Evolutionary conservation across 2,113 vertebrate genomes (phyloP), one percentile per base, ranked within the genome.

Genomic region (Atherinomorus stipes): DNA sequence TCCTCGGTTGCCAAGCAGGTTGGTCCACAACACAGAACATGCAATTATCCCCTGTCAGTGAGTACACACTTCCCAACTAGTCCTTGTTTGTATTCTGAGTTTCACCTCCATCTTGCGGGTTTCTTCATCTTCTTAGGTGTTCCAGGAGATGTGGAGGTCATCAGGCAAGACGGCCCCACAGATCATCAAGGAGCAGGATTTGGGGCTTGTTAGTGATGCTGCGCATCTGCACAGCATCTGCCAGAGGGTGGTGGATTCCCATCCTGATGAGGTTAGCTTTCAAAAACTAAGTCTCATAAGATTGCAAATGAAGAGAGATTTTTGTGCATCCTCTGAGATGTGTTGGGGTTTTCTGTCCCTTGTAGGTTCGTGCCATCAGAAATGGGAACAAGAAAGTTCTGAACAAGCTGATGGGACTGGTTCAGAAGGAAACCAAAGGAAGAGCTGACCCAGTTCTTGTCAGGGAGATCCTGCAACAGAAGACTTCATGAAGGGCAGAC

Each of bases 341-440:
- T 25, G 13, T 37, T 7, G 28, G 10, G 26, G 16, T 54, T 50
- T 49, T 37, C 25, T 34, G 21, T 53, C 64, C 4, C 26, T 23
- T 19, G 53, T 56, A 99, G 98, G 96, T 99, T 53, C 82, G 34
- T 53, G 95, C 92, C 1, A 87, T 98, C 90, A 95, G 93, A 82
- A 86, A 73, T 0, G 96, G 96, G 80, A 98, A 98, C 86, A 81
- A 18, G n/a, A 97, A 95, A 78, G 95, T 97, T 25, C 81, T 99
- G 50, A 98, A 99, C 80, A 99, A 95, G 73, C 92, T 99, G 74
- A 96, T 99, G 16, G 97, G 98, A 1, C 73, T 95, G 73, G 95
- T 97, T 59, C 96, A 96, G 80, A 97, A 84, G 76, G 91, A 95
- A 25, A 96, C 95, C 18, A 92, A 91, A 64, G 95, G 93, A 26